phyloP scores from a whole-genome alignment of 2,888 invertebrate species.

The Synanthedon andrenaeformis region DNA sequence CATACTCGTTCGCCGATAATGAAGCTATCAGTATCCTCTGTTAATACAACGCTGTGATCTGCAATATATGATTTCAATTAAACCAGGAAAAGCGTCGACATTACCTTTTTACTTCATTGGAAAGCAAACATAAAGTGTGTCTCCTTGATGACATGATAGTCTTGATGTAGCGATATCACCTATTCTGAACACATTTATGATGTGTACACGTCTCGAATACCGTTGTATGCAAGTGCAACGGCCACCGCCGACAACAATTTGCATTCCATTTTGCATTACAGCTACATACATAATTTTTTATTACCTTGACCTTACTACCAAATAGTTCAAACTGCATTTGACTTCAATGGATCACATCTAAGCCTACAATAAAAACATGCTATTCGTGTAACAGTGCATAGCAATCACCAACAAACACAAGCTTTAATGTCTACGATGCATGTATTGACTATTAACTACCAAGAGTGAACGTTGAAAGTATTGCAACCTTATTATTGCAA shows the following conservation, averaged over 20 bases:
- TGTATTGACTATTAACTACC: too few relatives aligned
- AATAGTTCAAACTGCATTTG: slow-evolving; percentile 59
- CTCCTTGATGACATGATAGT: slow-evolving; percentile 5
- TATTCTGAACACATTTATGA: slow-evolving; percentile 39
- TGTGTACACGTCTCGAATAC: slow-evolving; percentile 47
- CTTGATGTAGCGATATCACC: slow-evolving; percentile 41
- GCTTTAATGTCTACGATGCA: not conserved
- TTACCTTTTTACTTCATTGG: not conserved
- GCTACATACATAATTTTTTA: slow-evolving; percentile 27
- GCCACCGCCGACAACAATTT: slow-evolving; percentile 35
- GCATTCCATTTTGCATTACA: slow-evolving; percentile 47
- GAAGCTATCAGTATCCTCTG: slow-evolving; percentile 93
- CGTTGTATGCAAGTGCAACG: slow-evolving; percentile 54
- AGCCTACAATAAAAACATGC: not conserved
- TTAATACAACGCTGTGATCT: slow-evolving; percentile 88
- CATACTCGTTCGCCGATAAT: slow-evolving; percentile 95
- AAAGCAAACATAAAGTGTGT: not conserved
- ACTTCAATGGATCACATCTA: slow-evolving; percentile 20
- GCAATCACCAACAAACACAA: not conserved
- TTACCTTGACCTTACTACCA: slow-evolving; percentile 34
- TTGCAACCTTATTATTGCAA: slow-evolving; percentile 6
- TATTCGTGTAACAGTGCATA: not conserved
- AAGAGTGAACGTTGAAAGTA: too few relatives aligned
- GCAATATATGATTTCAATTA: slow-evolving; percentile 28
- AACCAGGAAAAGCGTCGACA: not conserved